Conservation (phyloP, 2,113 vertebrate species). For the Grammomys surdaster region DNA sequence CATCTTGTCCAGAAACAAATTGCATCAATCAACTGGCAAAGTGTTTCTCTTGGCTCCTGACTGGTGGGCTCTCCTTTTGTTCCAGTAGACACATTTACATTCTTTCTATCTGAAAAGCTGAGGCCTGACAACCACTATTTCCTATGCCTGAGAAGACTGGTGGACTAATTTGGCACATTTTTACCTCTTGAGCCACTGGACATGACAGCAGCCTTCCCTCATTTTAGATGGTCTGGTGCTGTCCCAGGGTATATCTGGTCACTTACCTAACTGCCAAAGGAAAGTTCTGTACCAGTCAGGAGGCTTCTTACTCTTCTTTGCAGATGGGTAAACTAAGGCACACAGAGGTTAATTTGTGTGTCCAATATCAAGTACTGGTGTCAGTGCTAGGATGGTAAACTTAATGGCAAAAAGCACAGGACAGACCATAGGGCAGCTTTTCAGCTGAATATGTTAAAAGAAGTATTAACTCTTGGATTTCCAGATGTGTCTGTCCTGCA, state of each 20-base stretch:
- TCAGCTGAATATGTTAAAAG: background rate
- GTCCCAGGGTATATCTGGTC: background rate
- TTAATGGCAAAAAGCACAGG: background rate
- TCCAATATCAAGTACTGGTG: background rate
- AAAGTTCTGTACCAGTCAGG: background rate
- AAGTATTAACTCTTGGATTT: background rate
- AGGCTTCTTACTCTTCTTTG: background rate
- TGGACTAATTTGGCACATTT: background rate
- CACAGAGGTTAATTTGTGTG: background rate
- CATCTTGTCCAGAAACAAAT: slow-evolving; percentile 67
- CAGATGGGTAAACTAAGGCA: slow-evolving; percentile 37
- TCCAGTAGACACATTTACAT: background rate
- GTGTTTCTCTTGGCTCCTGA: slow-evolving; percentile 38
- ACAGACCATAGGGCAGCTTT: background rate
- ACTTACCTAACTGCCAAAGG: background rate
- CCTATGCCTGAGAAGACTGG: background rate
- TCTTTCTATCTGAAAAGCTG: slow-evolving; percentile 11
- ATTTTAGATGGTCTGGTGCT: background rate
- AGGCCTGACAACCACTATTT: background rate
- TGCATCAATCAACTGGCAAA: slow-evolving; percentile 59
- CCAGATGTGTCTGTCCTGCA: background rate
- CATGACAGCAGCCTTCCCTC: background rate
- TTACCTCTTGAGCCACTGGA: background rate
- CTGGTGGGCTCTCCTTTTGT: background rate
- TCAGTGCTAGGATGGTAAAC: background rate